Conservation (phyloP, 2,797 vertebrate species). For the Anableps anableps region DNA sequence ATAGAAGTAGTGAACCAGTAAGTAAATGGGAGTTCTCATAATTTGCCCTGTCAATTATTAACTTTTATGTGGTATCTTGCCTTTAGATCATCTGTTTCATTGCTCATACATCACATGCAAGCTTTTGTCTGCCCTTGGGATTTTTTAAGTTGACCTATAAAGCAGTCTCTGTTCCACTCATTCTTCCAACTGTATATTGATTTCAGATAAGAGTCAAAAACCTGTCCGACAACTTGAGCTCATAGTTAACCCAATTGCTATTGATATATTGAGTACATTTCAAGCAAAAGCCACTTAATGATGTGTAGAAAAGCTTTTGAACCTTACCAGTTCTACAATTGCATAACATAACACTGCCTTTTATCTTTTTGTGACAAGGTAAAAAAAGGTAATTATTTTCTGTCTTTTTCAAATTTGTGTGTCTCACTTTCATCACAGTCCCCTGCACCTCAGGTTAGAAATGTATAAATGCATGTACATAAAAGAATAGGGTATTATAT, state of each 20-base stretch:
- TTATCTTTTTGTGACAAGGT: neutral
- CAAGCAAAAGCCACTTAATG: neutral
- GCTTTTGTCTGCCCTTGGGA: neutral
- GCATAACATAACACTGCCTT: slow-evolving; percentile 6
- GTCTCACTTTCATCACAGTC: neutral
- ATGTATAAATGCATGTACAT: neutral
- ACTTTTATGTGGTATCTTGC: slow-evolving; percentile 12
- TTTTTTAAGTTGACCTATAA: neutral
- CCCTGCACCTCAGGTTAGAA: neutral
- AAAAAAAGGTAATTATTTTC: slow-evolving; percentile 7
- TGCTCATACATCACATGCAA: neutral
- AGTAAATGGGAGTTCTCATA: slow-evolving; percentile 9
- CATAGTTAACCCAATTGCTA: neutral
- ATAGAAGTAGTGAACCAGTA: slow-evolving; percentile 33
- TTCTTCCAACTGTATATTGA: slow-evolving; percentile 21
- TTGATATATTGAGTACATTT: neutral
- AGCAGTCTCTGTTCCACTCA: neutral
- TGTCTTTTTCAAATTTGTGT: neutral
- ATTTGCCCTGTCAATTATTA: slow-evolving; percentile 47
- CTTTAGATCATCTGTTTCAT: slow-evolving; percentile 5
- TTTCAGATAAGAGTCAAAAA: slow-evolving; percentile 14
- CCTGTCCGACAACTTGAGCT: neutral
- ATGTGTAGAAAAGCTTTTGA: neutral
- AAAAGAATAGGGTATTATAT: neutral
- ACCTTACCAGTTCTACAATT: neutral